Base-by-base conservation (phyloP, 1,140 invertebrate species). In the Formica selysi region DNA sequence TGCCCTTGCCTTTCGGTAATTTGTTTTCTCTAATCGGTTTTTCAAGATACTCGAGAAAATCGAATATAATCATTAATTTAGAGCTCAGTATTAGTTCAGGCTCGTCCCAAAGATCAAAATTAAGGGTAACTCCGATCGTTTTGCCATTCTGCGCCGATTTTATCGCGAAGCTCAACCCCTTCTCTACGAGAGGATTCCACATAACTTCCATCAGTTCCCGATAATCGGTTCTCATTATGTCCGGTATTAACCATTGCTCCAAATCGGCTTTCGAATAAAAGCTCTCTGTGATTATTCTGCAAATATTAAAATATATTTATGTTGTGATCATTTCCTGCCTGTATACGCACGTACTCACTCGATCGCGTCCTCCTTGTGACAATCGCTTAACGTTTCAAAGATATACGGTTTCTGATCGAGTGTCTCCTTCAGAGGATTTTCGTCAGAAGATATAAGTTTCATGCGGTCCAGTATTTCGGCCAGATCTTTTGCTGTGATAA, bases 251-350 rank as follows among this genome's bases (percentile, higher is more conserved):
- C 96, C 96, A 98, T 92, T 96, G 96, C 92, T 98, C 98, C 86
- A 98, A 92, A 92, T 98, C 98, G 0, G 97, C 98, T 94, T 98
- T 98, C 87, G 96, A 96, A 92, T 97, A 98, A 92, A 98, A 98
- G 94, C 98, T 98, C 10, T 96, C 96, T 1, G 97, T 97, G 62
- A 98, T 97, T 93, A 98, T 98, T 36, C 97, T 98, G 92, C 10
- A 95, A 94, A 87, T 65, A 57, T 32, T 22, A 59, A 44, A 38
- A 16, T n/a, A 44, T 44, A 26, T 57, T 41, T 13, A 32, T 32
- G 54, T 26, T 3, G 6, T 13, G 3, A 57, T 1, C 5, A 1
- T 32, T 38, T 36, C 10, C 2, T 44, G 29, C 13, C 26, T 4
- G 1, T 1, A 4, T n/a, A 62, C 19, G 41, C 16, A 29, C 36